phyloP scores from a whole-genome alignment of 1,140 invertebrate species.

The Drosophila nebulosa region DNA sequence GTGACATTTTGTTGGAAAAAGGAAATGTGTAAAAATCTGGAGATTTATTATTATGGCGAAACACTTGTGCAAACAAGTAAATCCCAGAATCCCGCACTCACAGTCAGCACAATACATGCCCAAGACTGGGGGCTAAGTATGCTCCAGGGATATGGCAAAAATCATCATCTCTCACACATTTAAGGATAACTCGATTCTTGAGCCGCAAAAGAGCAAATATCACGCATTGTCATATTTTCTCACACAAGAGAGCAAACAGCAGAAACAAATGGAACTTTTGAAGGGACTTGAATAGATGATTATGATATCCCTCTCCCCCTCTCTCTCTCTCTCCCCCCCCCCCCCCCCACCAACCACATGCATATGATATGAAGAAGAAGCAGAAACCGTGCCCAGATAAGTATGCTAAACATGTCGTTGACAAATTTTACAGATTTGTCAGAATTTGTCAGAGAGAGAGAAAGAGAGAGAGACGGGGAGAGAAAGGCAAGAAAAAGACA shows the following conservation, averaged over 20 bases:
- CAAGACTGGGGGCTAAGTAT: conserved; percentile 16
- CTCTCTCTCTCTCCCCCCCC: conserved; percentile 69
- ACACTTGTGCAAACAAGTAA: conserved; percentile 54
- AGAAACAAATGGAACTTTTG: conserved; percentile 23
- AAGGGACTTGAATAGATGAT: conserved; percentile 57
- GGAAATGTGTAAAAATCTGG: conserved; percentile 4
- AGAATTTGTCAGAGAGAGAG: conserved; percentile 46
- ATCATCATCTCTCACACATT: neutral
- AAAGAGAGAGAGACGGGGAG: too few species aligned
- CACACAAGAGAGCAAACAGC: neutral
- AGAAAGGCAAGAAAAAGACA: neutral
- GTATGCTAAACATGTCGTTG: conserved; percentile 67
- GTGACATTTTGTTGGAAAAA: neutral
- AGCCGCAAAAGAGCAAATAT: conserved; percentile 67
- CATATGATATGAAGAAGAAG: conserved; percentile 58
- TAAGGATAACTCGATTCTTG: conserved; percentile 27
- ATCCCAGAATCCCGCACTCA: conserved; percentile 31
- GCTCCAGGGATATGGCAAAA: conserved; percentile 36
- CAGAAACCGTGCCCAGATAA: conserved; percentile 27
- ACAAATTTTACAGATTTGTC: conserved; percentile 77
- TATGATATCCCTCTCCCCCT: conserved; percentile 76
- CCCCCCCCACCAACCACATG: conserved; percentile 60
- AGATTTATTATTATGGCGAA: conserved; percentile 55
- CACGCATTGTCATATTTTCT: conserved; percentile 66
- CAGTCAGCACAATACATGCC: conserved; percentile 22